A percentile compares a stretch with the other conserved stretches of the same genome.
phyloP scores from a whole-genome alignment of 2,888 invertebrate genomes.

The Oligia strigilis region DNA sequence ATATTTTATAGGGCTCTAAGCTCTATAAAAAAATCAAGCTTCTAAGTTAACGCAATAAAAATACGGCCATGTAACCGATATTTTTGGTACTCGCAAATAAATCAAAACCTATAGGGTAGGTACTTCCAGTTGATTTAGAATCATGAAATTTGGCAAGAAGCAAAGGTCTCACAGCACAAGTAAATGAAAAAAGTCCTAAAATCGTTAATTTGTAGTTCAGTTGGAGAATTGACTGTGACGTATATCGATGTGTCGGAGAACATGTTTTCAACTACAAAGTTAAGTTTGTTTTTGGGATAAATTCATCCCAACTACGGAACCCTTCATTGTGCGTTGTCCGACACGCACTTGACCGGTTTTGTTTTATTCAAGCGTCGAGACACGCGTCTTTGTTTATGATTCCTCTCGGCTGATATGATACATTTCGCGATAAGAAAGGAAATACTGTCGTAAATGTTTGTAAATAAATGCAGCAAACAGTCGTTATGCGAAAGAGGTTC shows the following conservation, averaged over 20 bases:
- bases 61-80: not conserved
- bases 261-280: not conserved
- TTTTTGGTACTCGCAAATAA: not conserved
- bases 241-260: no score
- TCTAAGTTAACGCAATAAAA: not conserved
- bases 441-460: conserved; percentile 16
- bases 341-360: not conserved
- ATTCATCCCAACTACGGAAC: not conserved
- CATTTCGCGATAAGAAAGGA: not conserved
- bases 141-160: no score
- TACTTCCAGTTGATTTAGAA: not conserved
- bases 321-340: not conserved
- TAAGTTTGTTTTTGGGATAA: not conserved
- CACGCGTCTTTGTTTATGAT: conserved; percentile 31
- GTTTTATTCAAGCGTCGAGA: not conserved
- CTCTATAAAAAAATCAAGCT: no score
- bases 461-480: not conserved
- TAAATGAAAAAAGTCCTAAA: not conserved
- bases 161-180: not conserved
- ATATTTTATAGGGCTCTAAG: not conserved
- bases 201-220: no score
- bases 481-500: not conserved
- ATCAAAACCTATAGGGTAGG: not conserved
- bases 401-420: not conserved
- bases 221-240: no score